A percentile compares a stretch with the other conserved stretches of the same genome.
Evolutionary conservation across 2,888 invertebrate genomes (phyloP).

Genomic region (Drosophila anomelani): DNA sequence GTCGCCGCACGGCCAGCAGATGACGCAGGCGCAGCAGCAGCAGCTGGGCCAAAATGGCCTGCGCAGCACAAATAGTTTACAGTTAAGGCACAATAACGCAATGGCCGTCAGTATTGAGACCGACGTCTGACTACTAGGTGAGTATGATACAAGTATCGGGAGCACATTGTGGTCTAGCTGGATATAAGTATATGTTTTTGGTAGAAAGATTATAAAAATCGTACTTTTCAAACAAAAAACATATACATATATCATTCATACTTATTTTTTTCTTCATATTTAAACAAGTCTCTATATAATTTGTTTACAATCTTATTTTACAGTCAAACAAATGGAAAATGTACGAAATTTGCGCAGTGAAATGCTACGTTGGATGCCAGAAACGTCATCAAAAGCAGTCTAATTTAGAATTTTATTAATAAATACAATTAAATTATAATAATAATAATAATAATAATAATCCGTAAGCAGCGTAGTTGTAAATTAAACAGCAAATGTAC

Average conservation of each 20-base stretch:
- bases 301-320: constrained; percentile 5
- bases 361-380: constrained; percentile 85
- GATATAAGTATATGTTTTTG: background rate
- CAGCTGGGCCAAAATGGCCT: constrained; percentile 72
- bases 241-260: too few relatives aligned
- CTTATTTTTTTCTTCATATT: too few relatives aligned
- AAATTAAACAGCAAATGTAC: constrained; percentile 71
- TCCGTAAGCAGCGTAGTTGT: constrained; percentile 77
- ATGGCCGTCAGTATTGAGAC: constrained; percentile 96
- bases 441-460: constrained; percentile 41
- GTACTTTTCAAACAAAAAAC: too few relatives aligned
- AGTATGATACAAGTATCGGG: constrained; percentile 69
- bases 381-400: constrained; percentile 85
- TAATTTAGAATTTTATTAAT: constrained; percentile 81
- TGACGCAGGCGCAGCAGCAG: constrained; percentile 64
- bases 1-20: constrained; percentile 72
- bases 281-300: background rate
- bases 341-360: constrained; percentile 85
- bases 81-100: constrained; percentile 90
- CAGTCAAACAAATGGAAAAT: constrained; percentile 84
- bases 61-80: constrained; percentile 79
- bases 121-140: constrained; percentile 97
- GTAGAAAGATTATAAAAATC: too few relatives aligned
- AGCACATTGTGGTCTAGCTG: background rate
- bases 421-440: constrained; percentile 63